Percentiles rank a stretch among this genome's conserved stretches.
These are phyloP conservation scores for Nannoperca obscura DNA, from an alignment of 2,797 vertebrate genomes.

Conservation along the genomic window DNA sequence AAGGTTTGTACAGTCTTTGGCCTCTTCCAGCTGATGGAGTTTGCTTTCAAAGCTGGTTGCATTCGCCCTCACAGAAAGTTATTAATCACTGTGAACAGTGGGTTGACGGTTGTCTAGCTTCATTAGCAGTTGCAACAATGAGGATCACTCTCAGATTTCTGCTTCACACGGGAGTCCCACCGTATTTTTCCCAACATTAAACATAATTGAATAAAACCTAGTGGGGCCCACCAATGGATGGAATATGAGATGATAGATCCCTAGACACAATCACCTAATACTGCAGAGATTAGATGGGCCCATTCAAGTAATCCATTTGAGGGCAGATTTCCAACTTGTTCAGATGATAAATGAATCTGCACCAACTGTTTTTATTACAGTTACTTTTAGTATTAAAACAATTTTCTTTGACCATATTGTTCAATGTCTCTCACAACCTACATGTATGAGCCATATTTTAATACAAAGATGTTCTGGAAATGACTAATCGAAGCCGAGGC, in stretches of 20 bases:
- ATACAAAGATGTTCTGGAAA: constrained; percentile 7
- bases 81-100: neutral
- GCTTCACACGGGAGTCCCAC: neutral
- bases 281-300: neutral
- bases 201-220: constrained; percentile 7
- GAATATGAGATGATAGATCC: constrained; percentile 4
- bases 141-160: neutral
- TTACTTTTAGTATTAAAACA: neutral
- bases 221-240: neutral
- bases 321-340: constrained; percentile 1
- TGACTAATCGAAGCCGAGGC: constrained; percentile 21
- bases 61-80: neutral
- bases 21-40: neutral
- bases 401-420: neutral
- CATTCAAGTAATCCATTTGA: neutral
- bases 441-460: neutral
- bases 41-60: too few relatives aligned
- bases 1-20: neutral
- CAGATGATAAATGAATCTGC: constrained; percentile 9
- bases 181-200: neutral
- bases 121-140: neutral
- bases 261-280: neutral
- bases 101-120: neutral
- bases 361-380: constrained; percentile 9
- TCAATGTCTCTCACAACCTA: neutral